Conservation (phyloP, 2,888 invertebrate genomes). For the Smittia aterrima region DNA sequence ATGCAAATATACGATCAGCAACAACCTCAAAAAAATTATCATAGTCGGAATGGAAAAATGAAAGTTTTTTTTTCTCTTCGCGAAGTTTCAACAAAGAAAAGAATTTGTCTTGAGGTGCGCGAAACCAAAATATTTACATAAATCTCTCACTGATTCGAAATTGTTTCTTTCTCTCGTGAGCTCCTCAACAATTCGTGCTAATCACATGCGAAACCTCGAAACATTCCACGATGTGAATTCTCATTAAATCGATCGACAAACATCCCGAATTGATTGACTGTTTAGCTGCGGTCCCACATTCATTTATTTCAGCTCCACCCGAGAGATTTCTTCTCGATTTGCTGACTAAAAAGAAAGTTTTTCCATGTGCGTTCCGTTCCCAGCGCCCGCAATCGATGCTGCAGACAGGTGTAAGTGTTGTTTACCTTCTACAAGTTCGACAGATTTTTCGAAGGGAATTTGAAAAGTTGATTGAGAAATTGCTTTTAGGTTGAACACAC, state of each 20-base stretch:
- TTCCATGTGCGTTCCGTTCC: not conserved
- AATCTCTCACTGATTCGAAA: not conserved
- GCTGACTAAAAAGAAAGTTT: slow-evolving; percentile 35
- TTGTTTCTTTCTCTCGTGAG: not conserved
- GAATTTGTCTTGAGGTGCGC: no score
- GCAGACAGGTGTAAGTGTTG: slow-evolving; percentile 7
- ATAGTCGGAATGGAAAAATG: not conserved
- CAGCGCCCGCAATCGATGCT: no score
- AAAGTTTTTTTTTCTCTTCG: not conserved
- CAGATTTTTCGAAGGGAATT: not conserved
- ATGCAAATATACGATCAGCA: not conserved
- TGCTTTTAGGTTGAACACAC: not conserved
- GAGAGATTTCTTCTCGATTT: not conserved
- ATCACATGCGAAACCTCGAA: not conserved
- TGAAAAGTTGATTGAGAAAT: not conserved
- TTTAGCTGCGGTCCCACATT: no score
- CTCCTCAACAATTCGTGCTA: slow-evolving; percentile 7
- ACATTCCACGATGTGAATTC: no score
- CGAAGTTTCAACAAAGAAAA: not conserved
- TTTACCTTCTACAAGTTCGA: not conserved
- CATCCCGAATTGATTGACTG: no score
- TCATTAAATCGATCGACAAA: no score
- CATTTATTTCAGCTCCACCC: no score
- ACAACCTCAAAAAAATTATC: not conserved
- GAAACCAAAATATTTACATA: no score